Evolutionary conservation across 2,888 invertebrate species (phyloP), one percentile per base, ranked within the genome.

Genomic region (Gerris lacustris): DNA sequence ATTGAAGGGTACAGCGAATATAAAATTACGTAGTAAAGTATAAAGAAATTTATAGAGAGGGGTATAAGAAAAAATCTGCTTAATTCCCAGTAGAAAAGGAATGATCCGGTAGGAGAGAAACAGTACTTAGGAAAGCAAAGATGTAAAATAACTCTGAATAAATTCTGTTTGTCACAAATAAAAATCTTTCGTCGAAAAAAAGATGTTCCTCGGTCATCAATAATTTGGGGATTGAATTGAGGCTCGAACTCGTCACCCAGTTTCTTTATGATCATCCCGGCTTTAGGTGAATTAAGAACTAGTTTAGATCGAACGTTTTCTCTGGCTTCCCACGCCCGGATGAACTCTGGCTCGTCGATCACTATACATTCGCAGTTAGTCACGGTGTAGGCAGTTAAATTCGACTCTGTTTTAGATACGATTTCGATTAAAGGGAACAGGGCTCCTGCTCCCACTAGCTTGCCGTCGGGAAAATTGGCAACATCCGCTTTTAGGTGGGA

Each of bases 11-110:
- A 15, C 31, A 31, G 31, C n/a, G 67, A 2, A 15, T 7, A 15
- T 2, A 67, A 9, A 15, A 67, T 31, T 17, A 45, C 17, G 31
- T 43, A 67, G 44, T 17, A 67, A 9, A 67, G 9, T 17, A 67
- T 44, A 67, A 67, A 67, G 17, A 44, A 67, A 7, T 15, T 44
- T 15, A 43, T 5, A 2, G 31, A 44, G 2, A 67, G 4, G 31
- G 45, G 44, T 15, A 45, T 67, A 1, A 67, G 9, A 43, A 67
- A 7, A 67, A 45, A 44, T 67, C 67, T 43, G 5, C n/a, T n/a
- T 9, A 67, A n/a, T 67, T 67, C 67, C 67, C 67, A 67, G 17
- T 44, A 67, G 17, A 44, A 67, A 7, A 67, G 9, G 17, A 67
- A 67, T 17, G 7, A 9, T 9, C 67, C 67, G 7, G 44, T 45